Percentiles rank a stretch among this genome's conserved stretches.
Evolutionary conservation across 2,113 vertebrate species (phyloP).

Genomic region (Carlito syrichta): DNA sequence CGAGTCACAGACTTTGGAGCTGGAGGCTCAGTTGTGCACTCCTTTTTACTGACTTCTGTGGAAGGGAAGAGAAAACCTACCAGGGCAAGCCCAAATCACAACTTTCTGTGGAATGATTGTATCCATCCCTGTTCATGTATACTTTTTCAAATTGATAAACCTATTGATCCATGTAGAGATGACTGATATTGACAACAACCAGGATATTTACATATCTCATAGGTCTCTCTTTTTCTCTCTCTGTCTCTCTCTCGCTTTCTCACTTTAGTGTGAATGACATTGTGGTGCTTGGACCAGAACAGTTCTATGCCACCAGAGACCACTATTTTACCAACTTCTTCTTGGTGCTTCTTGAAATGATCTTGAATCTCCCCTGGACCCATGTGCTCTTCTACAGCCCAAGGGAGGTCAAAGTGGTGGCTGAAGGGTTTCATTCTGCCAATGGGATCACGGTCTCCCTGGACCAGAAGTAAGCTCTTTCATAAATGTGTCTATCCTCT

Average conservation of each 20-base stretch:
- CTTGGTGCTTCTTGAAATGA: slow-evolving; percentile 78
- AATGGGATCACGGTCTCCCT: slow-evolving; percentile 94
- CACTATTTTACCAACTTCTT: slow-evolving; percentile 83
- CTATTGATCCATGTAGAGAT: background rate
- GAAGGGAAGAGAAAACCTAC: background rate
- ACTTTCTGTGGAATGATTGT: background rate
- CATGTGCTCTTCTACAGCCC: slow-evolving; percentile 93
- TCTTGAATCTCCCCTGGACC: slow-evolving; percentile 85
- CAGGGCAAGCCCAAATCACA: background rate
- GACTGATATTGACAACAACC: background rate
- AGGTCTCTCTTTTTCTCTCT: background rate
- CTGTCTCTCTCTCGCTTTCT: background rate
- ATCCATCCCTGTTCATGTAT: background rate
- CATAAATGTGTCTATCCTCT: background rate
- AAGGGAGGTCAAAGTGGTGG: slow-evolving; percentile 88
- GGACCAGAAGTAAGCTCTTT: slow-evolving; percentile 84
- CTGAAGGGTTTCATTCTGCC: slow-evolving; percentile 85
- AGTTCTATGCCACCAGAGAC: slow-evolving; percentile 96
- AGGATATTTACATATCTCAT: background rate
- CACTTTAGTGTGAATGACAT: slow-evolving; percentile 91
- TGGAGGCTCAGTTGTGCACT: background rate
- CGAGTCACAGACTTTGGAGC: background rate
- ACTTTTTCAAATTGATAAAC: background rate
- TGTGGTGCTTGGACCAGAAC: slow-evolving; percentile 89
- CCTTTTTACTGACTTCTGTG: background rate